These are phyloP conservation scores for Arion vulgaris DNA, from an alignment of 1,140 invertebrate species.

Conservation along the genomic window DNA sequence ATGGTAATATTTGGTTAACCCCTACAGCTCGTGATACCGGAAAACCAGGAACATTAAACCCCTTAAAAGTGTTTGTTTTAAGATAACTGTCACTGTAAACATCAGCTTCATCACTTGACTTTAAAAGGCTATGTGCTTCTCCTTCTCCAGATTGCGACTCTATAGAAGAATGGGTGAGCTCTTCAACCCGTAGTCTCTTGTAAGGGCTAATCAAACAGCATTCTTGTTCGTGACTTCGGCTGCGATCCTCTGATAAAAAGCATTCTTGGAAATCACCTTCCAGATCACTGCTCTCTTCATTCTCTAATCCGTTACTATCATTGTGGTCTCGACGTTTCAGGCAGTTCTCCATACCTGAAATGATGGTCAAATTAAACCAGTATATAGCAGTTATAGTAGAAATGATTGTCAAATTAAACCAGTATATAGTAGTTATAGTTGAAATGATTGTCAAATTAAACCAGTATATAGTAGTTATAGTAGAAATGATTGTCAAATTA, in stretches of 20 bases:
- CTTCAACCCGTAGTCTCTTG: constrained; percentile 16
- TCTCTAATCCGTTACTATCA: neutral
- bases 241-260: neutral
- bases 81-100: neutral
- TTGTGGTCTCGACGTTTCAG: constrained; percentile 7
- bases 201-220: constrained; percentile 18
- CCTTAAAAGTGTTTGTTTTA: neutral
- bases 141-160: neutral
- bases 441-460: no score
- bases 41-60: neutral
- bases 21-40: neutral
- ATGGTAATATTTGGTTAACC: no score
- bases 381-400: no score
- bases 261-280: neutral
- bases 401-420: no score
- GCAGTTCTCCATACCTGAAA: constrained; percentile 24
- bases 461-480: no score
- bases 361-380: neutral
- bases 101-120: neutral
- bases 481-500: no score
- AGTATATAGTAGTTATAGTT: no score
- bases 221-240: neutral
- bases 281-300: neutral
- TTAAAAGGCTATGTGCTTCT: constrained; percentile 12
- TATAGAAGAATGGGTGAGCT: neutral